Percentiles rank a stretch among this genome's conserved stretches.
Conservation (phyloP, 2,888 invertebrate genomes). For the Drosophila siamana region DNA sequence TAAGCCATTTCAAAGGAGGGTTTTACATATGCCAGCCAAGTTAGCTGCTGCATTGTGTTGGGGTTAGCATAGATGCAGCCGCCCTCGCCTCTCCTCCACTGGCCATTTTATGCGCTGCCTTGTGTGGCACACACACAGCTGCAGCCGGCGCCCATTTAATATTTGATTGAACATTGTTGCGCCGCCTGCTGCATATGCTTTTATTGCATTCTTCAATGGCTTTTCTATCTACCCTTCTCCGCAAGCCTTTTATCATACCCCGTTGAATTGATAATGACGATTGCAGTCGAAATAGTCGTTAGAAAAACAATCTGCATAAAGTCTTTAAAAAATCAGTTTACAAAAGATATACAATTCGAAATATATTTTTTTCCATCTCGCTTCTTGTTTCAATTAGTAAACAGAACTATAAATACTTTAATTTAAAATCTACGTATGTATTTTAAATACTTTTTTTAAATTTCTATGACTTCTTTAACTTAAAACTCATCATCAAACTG, state of each 20-base stretch:
- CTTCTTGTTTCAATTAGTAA: too few relatives aligned
- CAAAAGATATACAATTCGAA: too few relatives aligned
- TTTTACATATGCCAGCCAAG: conserved; percentile 77
- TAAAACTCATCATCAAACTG: too few relatives aligned
- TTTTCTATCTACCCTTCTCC: neutral
- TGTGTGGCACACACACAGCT: conserved; percentile 18
- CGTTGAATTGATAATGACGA: neutral
- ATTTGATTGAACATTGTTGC: conserved; percentile 80
- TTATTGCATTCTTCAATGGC: conserved; percentile 67
- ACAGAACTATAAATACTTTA: too few relatives aligned
- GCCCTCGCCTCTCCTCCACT: neutral
- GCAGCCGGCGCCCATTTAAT: conserved; percentile 48
- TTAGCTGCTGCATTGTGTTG: conserved; percentile 25
- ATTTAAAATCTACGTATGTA: too few relatives aligned
- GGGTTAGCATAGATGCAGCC: conserved; percentile 14
- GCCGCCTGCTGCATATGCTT: conserved; percentile 57
- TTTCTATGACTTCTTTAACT: too few relatives aligned
- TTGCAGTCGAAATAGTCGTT: too few relatives aligned
- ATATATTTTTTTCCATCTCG: too few relatives aligned
- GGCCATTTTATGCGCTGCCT: neutral
- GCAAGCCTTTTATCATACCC: neutral
- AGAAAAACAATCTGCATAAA: too few relatives aligned
- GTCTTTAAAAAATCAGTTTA: too few relatives aligned
- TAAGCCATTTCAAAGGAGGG: conserved; percentile 75
- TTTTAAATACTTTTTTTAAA: too few relatives aligned